phyloP scores from a whole-genome alignment of 2,113 vertebrate species.

The Haliaeetus leucogaster region DNA sequence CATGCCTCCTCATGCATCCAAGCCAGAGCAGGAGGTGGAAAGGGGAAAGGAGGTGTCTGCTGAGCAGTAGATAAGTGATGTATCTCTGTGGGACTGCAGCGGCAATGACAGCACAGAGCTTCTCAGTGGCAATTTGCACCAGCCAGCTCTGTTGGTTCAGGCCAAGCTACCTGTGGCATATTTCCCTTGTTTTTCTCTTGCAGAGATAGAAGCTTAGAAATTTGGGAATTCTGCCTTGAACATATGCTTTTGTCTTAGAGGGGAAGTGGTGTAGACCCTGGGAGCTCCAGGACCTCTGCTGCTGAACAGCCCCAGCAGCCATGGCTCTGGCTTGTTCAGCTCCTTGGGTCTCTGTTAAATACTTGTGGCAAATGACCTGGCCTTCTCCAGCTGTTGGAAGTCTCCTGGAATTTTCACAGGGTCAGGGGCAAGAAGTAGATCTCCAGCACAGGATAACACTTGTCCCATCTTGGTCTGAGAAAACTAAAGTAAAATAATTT shows the following conservation, averaged over 20 bases:
- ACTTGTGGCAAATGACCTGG: fast-evolving
- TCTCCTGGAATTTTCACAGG: not conserved
- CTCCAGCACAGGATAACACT: not conserved
- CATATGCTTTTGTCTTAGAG: not conserved
- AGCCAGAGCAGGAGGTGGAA: not conserved
- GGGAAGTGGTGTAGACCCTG: not conserved
- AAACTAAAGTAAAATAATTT: not conserved
- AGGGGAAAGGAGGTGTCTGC: not conserved
- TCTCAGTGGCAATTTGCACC: not conserved
- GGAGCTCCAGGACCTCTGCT: not conserved
- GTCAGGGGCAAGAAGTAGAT: not conserved
- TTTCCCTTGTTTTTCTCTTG: not conserved
- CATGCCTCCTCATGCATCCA: not conserved
- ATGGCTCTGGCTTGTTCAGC: not conserved
- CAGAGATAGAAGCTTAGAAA: not conserved
- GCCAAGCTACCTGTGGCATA: not conserved
- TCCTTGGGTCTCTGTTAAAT: not conserved
- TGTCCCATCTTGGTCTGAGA: not conserved
- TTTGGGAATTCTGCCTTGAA: not conserved
- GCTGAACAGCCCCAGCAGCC: not conserved
- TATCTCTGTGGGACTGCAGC: not conserved
- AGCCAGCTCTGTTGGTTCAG: not conserved
- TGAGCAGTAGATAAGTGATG: not conserved
- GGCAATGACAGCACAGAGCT: not conserved
- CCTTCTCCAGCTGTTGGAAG: not conserved